Conservation (phyloP, 2,888 invertebrate species). For the Troides aeacus region DNA sequence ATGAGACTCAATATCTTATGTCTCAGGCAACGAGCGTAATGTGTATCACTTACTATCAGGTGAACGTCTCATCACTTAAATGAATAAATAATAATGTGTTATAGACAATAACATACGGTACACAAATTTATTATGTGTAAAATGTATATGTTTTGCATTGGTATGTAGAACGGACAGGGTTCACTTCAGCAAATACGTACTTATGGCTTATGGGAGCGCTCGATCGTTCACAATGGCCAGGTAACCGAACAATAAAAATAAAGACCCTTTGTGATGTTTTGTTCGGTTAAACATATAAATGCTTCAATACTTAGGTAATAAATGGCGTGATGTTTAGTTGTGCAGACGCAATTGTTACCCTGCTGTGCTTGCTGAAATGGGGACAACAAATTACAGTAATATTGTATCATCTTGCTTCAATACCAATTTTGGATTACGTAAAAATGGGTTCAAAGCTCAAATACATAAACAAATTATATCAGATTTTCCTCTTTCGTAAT, state of each 20-base stretch:
- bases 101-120: neutral
- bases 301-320: conserved; percentile 15
- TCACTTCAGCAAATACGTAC: conserved; percentile 39
- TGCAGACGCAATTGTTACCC: conserved; percentile 17
- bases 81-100: too few species aligned
- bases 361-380: conserved; percentile 4
- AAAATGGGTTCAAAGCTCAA: conserved; percentile 2
- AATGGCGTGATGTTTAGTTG: conserved; percentile 23
- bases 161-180: conserved; percentile 37
- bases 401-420: conserved; percentile 9
- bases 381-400: conserved; percentile 17
- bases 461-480: neutral
- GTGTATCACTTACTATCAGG: too few species aligned
- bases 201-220: conserved; percentile 65
- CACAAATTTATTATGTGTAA: neutral
- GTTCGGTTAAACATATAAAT: conserved; percentile 9
- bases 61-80: too few species aligned
- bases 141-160: neutral
- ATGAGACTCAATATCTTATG: too few species aligned
- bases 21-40: too few species aligned
- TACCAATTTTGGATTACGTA: conserved; percentile 5
- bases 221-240: conserved; percentile 54
- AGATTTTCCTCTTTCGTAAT: neutral
- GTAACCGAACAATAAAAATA: conserved; percentile 63
- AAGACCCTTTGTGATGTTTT: conserved; percentile 55